These are phyloP conservation scores for Diploscapter pachys DNA, from an alignment of 1,140 invertebrate genomes.

Conservation along the genomic window DNA sequence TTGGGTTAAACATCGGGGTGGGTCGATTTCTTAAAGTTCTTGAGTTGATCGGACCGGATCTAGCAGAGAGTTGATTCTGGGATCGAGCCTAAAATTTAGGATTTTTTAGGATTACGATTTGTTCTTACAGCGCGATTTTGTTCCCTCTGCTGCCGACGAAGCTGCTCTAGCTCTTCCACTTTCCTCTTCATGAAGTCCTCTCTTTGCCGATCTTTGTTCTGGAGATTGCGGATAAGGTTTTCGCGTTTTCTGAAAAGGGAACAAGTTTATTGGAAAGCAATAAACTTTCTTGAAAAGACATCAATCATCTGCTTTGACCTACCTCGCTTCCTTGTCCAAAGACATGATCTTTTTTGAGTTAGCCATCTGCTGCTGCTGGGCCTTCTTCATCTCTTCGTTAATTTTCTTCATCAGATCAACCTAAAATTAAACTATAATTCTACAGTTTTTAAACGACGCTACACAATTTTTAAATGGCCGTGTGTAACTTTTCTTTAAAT, in stretches of 20 bases:
- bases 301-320: no score
- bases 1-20: slow-evolving; percentile 17
- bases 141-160: slow-evolving; percentile 23
- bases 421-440: no score
- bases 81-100: no score
- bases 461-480: no score
- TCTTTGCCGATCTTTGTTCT: slow-evolving; percentile 74
- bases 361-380: slow-evolving; percentile 69
- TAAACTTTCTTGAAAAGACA: no score
- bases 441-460: no score
- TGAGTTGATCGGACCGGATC: neutral
- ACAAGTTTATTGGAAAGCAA: no score
- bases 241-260: slow-evolving; percentile 68
- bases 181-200: slow-evolving; percentile 70
- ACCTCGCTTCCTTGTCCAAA: slow-evolving; percentile 64
- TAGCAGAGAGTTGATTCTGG: no score
- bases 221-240: slow-evolving; percentile 78
- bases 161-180: slow-evolving; percentile 63
- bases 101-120: no score
- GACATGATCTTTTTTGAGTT: slow-evolving; percentile 79
- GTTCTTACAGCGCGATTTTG: neutral
- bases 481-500: no score
- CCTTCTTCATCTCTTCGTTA: slow-evolving; percentile 80
- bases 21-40: slow-evolving; percentile 13
- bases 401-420: slow-evolving; percentile 79